A percentile compares a stretch with the other conserved stretches of the same genome.
phyloP scores from a whole-genome alignment of 2,113 vertebrate genomes.

The Gambusia holbrooki region DNA sequence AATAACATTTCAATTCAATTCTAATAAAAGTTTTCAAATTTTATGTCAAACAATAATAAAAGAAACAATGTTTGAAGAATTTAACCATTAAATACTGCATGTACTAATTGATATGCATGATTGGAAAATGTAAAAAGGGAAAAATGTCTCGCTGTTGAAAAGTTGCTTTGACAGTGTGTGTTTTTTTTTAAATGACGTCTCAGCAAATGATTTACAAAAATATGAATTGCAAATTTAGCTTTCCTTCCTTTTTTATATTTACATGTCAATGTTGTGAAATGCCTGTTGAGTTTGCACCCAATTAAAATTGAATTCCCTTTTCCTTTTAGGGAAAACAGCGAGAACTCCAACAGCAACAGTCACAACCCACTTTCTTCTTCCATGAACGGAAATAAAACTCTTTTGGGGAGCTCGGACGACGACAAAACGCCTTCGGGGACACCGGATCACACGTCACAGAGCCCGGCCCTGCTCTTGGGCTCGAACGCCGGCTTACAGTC shows the following conservation, averaged over 20 bases:
- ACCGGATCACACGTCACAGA: slow-evolving; percentile 93
- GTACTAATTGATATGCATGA: too few relatives aligned
- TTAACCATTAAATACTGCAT: not conserved
- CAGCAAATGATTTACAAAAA: not conserved
- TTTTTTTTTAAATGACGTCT: not conserved
- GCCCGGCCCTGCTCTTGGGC: slow-evolving; percentile 91
- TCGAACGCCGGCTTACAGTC: slow-evolving; percentile 88
- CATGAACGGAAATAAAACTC: slow-evolving; percentile 96
- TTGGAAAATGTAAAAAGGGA: not conserved
- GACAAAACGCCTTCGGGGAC: slow-evolving; percentile 98
- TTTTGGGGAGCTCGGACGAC: slow-evolving; percentile 98
- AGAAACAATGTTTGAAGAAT: not conserved
- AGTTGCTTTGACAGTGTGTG: not conserved
- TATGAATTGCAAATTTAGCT: not conserved
- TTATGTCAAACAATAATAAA: not conserved
- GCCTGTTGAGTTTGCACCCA: not conserved
- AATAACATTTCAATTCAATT: not conserved
- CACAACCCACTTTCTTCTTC: slow-evolving; percentile 94
- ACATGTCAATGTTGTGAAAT: not conserved
- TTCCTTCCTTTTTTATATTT: not conserved
- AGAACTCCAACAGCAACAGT: slow-evolving; percentile 96
- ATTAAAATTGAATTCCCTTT: not conserved
- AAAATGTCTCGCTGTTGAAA: not conserved
- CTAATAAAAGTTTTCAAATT: not conserved
- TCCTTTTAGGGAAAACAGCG: slow-evolving; percentile 93